A percentile compares a stretch with the other conserved stretches of the same genome.
Conservation (phyloP, 2,888 invertebrate genomes). For the Drosophila helvetica region DNA sequence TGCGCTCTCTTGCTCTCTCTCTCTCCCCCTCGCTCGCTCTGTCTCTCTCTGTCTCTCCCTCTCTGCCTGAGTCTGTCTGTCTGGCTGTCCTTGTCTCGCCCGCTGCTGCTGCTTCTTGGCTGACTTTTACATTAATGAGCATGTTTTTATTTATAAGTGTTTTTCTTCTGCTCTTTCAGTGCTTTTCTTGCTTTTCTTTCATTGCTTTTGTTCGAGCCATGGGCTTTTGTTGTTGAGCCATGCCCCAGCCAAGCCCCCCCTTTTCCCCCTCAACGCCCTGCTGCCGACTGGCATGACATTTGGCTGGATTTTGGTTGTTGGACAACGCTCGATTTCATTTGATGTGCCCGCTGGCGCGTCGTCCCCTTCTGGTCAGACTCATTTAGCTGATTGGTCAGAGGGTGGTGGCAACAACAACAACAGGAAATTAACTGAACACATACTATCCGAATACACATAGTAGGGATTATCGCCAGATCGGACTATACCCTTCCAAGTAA, state of each 20-base stretch:
- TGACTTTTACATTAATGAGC: constrained; percentile 79
- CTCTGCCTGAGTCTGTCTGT: constrained; percentile 12
- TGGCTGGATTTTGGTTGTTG: constrained; percentile 16
- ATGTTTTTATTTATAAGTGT: constrained; percentile 79
- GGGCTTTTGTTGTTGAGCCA: constrained; percentile 21
- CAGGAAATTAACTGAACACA: neutral
- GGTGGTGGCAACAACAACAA: neutral
- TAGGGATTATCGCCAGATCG: too few relatives aligned
- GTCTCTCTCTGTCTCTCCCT: constrained; percentile 3
- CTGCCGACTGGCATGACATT: constrained; percentile 40
- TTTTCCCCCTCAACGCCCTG: neutral
- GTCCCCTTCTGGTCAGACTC: constrained; percentile 54
- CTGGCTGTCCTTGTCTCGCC: constrained; percentile 2
- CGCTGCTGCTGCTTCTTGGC: constrained; percentile 6
- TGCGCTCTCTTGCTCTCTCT: neutral
- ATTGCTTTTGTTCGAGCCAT: constrained; percentile 27
- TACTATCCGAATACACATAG: too few relatives aligned
- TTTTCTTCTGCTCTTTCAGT: constrained; percentile 37
- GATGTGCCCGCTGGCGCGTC: constrained; percentile 64
- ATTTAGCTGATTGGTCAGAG: constrained; percentile 66
- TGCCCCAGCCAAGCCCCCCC: constrained; percentile 1
- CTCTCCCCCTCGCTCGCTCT: neutral
- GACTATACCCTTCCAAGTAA: neutral
- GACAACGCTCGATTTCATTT: constrained; percentile 73
- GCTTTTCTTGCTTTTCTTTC: constrained; percentile 26